Evolutionary conservation across 2,797 vertebrate genomes (phyloP).

Genomic region (Adrianichthys oophorus): DNA sequence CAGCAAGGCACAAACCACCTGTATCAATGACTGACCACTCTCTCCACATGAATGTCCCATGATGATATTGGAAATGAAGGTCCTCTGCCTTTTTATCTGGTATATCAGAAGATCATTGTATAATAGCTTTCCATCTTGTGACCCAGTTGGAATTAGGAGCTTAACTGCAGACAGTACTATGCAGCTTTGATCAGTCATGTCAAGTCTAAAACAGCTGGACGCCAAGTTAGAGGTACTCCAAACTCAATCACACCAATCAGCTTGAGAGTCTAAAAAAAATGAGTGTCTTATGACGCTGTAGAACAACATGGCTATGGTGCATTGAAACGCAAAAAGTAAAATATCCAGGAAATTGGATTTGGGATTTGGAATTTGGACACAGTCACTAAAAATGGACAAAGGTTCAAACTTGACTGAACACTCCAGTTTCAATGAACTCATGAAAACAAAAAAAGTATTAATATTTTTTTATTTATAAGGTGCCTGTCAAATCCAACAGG

Average conservation of each 20-base stretch:
- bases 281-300: constrained; percentile 32
- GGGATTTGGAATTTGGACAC: too few species aligned
- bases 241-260: constrained; percentile 54
- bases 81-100: constrained; percentile 1
- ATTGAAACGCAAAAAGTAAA: not conserved
- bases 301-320: not conserved
- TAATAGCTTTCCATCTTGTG: constrained; percentile 54
- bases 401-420: too few species aligned
- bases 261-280: constrained; percentile 10
- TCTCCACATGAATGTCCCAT: constrained; percentile 48
- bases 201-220: constrained; percentile 22
- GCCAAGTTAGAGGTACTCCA: constrained; percentile 38
- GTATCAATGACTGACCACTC: constrained; percentile 26
- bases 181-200: constrained; percentile 34
- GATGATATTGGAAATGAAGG: constrained; percentile 26
- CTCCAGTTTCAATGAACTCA: too few species aligned
- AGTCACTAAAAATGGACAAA: too few species aligned
- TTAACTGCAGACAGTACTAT: constrained; percentile 46
- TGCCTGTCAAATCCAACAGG: too few species aligned
- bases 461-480: too few species aligned
- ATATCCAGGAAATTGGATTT: too few species aligned
- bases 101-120: constrained; percentile 30
- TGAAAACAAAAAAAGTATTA: too few species aligned
- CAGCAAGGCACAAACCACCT: constrained; percentile 15
- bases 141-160: constrained; percentile 54